Conservation (phyloP, 2,888 invertebrate genomes). For the Automeris io region DNA sequence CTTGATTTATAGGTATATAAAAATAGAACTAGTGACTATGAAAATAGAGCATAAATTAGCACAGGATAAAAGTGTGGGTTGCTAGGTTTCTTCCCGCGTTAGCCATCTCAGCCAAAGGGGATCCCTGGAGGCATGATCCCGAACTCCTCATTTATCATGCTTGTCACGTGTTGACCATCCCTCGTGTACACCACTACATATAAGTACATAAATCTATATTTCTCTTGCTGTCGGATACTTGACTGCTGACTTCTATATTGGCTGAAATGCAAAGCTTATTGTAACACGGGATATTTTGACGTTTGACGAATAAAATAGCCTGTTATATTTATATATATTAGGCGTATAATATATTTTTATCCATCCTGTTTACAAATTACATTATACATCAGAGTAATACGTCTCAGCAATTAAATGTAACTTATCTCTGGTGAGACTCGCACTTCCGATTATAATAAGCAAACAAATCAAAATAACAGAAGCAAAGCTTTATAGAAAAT, state of each 20-base stretch:
- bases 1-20: conserved; percentile 16
- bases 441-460: too few relatives aligned
- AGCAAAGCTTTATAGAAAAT: too few relatives aligned
- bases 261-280: too few relatives aligned
- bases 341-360: too few relatives aligned
- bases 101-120: conserved; percentile 52
- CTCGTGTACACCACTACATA: conserved; percentile 59
- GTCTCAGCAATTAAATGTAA: too few relatives aligned
- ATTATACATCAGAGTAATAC: too few relatives aligned
- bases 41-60: conserved; percentile 30
- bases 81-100: conserved; percentile 46
- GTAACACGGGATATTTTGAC: too few relatives aligned
- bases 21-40: conserved; percentile 23
- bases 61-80: conserved; percentile 22
- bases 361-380: too few relatives aligned
- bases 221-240: conserved; percentile 20
- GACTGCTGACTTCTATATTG: conserved; percentile 16
- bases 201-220: conserved; percentile 40
- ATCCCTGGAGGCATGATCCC: conserved; percentile 71
- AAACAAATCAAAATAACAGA: too few relatives aligned
- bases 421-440: too few relatives aligned
- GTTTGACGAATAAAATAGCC: too few relatives aligned
- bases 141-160: conserved; percentile 72
- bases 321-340: too few relatives aligned
- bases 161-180: conserved; percentile 75